Evolutionary conservation across 2,113 vertebrate genomes (phyloP).

Genomic region (Pelecanoides urinatrix): DNA sequence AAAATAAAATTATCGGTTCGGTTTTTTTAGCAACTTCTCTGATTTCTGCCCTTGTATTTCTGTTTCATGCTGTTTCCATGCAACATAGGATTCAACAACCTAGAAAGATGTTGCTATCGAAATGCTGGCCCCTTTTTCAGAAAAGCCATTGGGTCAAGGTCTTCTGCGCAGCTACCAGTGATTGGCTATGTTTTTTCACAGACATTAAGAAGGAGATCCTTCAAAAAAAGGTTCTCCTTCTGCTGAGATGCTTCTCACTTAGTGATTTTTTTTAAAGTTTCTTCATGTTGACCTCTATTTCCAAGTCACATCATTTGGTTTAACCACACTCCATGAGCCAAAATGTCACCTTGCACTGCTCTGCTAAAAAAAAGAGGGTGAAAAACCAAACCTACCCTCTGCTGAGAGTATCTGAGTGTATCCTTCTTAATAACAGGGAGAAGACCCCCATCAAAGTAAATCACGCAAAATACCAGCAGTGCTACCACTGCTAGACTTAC

Average conservation of each 20-base stretch:
- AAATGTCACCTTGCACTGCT: neutral
- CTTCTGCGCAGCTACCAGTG: neutral
- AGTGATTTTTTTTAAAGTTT: neutral
- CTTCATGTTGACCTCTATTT: neutral
- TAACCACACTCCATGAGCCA: neutral
- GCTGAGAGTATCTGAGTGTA: neutral
- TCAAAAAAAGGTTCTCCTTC: neutral
- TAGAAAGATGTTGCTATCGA: neutral
- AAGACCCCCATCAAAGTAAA: neutral
- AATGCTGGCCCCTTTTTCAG: neutral
- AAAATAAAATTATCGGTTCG: neutral
- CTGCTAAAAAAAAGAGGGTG: neutral
- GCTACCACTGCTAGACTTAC: neutral
- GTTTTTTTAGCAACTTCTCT: neutral
- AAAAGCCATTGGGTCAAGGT: neutral
- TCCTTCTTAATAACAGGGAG: neutral
- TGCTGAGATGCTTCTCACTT: neutral
- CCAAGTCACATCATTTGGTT: neutral
- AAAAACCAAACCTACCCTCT: neutral
- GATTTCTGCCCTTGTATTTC: neutral
- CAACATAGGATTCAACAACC: neutral
- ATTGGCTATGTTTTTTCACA: neutral
- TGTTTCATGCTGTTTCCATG: slow-evolving; percentile 1
- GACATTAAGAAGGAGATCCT: neutral
- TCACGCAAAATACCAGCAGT: neutral